Evolutionary conservation across 2,888 invertebrate species (phyloP), one percentile per base, ranked within the genome.

Genomic region (Meganola albula): DNA sequence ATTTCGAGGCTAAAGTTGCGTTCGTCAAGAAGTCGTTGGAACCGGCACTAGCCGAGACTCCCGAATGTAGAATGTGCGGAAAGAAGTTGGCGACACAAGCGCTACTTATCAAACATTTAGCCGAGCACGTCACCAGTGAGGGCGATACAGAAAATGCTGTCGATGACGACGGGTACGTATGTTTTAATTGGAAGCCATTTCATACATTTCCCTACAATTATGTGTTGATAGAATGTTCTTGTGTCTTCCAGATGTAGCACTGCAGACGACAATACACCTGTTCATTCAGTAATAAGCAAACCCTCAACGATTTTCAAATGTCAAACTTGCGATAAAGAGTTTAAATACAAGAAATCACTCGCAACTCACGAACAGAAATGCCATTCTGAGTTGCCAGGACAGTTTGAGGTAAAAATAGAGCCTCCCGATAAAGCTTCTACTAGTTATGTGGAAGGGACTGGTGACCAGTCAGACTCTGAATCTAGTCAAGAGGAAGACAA

Each of bases 401-500:
- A 62, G 5, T 23, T 63, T 1, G 49, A 60, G 14, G 50, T 73
- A 3, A 82, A 82, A 44, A 32, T 40, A 0, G 79, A 79, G 33
- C 71, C 72, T 1, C 64, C 67, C 0, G 78, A 76, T 8, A 62
- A 63, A 22, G 37, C 53, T 0, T 61, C 69, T 0, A 37, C 55
- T 0, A 60, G 63, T 24, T 3, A 7, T 7, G 3, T n/a, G 3
- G 4, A 20, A 7, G 8, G 10, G 2, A 18, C 4, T 0, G 51
- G 60, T 21, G 47, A 48, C 6, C 57, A 58, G n/a, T 64, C 63
- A 1, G 80, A 83, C 12, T 68, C 72, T 0, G 80, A 79, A 28
- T 79, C 82, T 47, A 82, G 80, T 59, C 69, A 64, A 34, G 80
- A 79, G 13, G 76, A 77, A 2, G 80, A 77, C 42, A 74, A 78